Conservation (phyloP, 2,797 vertebrate species). For the Garrulus glandarius region DNA sequence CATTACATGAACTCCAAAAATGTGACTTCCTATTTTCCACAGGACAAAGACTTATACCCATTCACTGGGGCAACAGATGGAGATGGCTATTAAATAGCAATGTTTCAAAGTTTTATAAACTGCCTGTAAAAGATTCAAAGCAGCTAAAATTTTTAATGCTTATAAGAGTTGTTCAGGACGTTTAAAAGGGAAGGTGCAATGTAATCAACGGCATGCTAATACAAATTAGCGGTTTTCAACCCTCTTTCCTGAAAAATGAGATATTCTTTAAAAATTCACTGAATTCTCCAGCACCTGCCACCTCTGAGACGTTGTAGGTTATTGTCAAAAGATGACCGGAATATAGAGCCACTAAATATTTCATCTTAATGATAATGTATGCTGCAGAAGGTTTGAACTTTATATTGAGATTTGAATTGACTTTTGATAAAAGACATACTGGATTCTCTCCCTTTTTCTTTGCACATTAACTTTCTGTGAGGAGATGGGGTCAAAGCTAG, state of each 20-base stretch:
- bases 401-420: conserved; percentile 41
- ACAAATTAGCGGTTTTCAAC: conserved; percentile 38
- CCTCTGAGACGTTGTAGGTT: conserved; percentile 42
- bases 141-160: conserved; percentile 25
- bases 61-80: background rate
- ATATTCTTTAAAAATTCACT: conserved; percentile 57
- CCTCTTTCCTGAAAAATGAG: conserved; percentile 47
- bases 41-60: conserved; percentile 22
- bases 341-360: conserved; percentile 58
- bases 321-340: conserved; percentile 59
- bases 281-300: conserved; percentile 39
- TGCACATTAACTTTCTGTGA: conserved; percentile 19
- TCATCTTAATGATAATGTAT: conserved; percentile 64
- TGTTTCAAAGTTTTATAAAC: conserved; percentile 36
- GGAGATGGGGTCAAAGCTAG: conserved; percentile 18
- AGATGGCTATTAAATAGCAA: conserved; percentile 21
- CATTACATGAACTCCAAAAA: conserved; percentile 3
- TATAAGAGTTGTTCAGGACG: conserved; percentile 8
- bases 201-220: conserved; percentile 44
- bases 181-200: conserved; percentile 34
- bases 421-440: conserved; percentile 50
- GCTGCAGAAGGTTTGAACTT: conserved; percentile 35
- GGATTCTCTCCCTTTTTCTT: background rate
- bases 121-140: conserved; percentile 32
- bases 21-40: conserved; percentile 2